These are phyloP conservation scores for Gymnosoma rotundatum DNA, from an alignment of 2,888 invertebrate species.

Conservation along the genomic window DNA sequence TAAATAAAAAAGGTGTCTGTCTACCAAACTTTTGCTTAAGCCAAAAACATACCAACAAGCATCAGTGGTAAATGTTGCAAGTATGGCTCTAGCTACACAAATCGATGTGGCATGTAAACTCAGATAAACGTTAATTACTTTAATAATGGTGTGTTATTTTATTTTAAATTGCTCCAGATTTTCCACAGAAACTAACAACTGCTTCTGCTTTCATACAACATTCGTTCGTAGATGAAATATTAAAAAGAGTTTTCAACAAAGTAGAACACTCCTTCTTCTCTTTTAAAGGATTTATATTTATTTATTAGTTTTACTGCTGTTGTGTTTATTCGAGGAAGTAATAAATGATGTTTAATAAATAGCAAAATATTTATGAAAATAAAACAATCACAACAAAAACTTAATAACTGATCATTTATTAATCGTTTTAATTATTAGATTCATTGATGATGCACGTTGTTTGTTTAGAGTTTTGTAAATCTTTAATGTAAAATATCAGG, in stretches of 20 bases:
- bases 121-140: conserved; percentile 69
- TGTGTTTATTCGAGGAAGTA: conserved; percentile 24
- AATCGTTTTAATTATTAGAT: conserved; percentile 61
- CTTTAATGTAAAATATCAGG: conserved; percentile 29
- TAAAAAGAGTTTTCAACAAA: conserved; percentile 53
- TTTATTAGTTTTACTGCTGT: conserved; percentile 15
- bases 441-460: conserved; percentile 39
- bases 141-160: conserved; percentile 61
- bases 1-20: conserved; percentile 67
- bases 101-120: conserved; percentile 66
- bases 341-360: conserved; percentile 67
- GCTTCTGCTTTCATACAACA: conserved; percentile 11
- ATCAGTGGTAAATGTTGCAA: conserved; percentile 15
- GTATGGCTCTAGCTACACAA: conserved; percentile 33
- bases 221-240: conserved; percentile 27
- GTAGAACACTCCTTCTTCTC: conserved; percentile 62
- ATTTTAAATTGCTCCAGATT: background rate
- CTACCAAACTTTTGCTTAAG: background rate
- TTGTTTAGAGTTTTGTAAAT: conserved; percentile 38
- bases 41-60: background rate
- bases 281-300: conserved; percentile 1
- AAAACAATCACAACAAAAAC: conserved; percentile 8
- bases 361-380: conserved; percentile 51
- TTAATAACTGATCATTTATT: conserved; percentile 66
- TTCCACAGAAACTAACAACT: background rate